Evolutionary conservation across 1,140 invertebrate genomes (phyloP), one percentile per base, ranked within the genome.

Genomic region (Drosophila carrolli): DNA sequence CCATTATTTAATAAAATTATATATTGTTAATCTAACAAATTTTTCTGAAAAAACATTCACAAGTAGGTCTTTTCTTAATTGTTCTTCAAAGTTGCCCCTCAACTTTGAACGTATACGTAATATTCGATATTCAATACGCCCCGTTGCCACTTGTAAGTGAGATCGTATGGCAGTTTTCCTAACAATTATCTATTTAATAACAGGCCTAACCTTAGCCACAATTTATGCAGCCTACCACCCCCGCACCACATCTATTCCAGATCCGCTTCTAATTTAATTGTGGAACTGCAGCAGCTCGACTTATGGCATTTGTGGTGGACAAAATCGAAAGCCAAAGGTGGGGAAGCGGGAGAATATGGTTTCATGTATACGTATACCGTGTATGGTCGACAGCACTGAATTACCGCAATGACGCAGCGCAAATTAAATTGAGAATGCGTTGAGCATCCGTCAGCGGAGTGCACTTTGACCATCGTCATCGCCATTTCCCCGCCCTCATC

Each of bases 321-420:
- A 41, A 54, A 32, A 57, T 35, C 23, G 32, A 4, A 14, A 48
- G 48, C 55, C 35, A 32, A 46, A 58, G 73, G 32, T 73, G 74
- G 47, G 38, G 57, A 56, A 66, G 44, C 19, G 55, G 63, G 43
- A 29, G 57, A 13, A 32, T 32, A 38, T 35, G 47, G 57, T 32
- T 50, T 35, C 5, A 5, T 48, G 29, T 14, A 11, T 5, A 37
- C n/a, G n/a, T 19, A 37, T 37, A 29, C 5, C n/a, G 1, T 5
- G 2, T 19, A 37, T 13, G 50, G 51, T 40, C 47, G 44, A 14
- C 13, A 35, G 44, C 41, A 14, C 40, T 41, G 46, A 53, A 79
- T 65, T 65, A 59, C 84, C 83, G 79, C 79, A 88, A 83, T 89
- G 83, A 88, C 79, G 84, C 66, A 79, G 79, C 79, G 68, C 29